Evolutionary conservation across 2,113 vertebrate genomes (phyloP), one percentile per base, ranked within the genome.

Genomic region (Argyrosomus japonicus): DNA sequence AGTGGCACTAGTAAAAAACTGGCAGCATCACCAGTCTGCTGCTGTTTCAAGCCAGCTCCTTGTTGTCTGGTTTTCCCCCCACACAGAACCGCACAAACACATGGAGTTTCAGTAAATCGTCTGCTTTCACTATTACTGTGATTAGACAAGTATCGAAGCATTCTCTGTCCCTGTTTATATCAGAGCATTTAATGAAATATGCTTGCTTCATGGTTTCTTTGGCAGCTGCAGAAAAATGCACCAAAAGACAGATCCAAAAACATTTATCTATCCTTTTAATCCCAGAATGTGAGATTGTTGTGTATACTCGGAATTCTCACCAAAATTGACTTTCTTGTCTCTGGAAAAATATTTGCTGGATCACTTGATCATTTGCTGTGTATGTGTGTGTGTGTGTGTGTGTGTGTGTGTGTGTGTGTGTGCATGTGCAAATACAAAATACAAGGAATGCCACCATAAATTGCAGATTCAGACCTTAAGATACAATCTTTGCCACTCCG

Each of bases 1-100:
- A 84, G 67, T 84, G 84, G 79, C 81, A 79, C 79, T 68, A 14
- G 65, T 64, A 75, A 74, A 60, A 61, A 75, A 48, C 84, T 90
- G 92, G 81, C 87, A 84, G 60, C 65, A 40, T 79, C 79, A 53
- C 12, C n/a, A 36, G 82, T 81, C 86, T 80, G 86, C 77, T 74
- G 50, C 71, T 73, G 68, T 48, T 63, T 78, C 68, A 78, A 77
- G 90, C 84, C 86, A 91, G 74, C 70, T 73, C 14, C 64, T 23
- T 85, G 63, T 81, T 86, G 81, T 84, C 63, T 77, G 78, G 40
- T 65, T 84, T 85, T 78, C 58, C 54, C 78, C 29, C 8, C 50
- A 64, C 82, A 72, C 69, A 68, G 36, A 88, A 67, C 36, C 36
- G 40, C 69, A 72, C 69, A 56, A 43, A 51, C 29, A 23, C 25